A percentile compares a stretch with the other conserved stretches of the same genome.
Evolutionary conservation across 2,888 invertebrate species (phyloP).

Genomic region (Gari tellinella): DNA sequence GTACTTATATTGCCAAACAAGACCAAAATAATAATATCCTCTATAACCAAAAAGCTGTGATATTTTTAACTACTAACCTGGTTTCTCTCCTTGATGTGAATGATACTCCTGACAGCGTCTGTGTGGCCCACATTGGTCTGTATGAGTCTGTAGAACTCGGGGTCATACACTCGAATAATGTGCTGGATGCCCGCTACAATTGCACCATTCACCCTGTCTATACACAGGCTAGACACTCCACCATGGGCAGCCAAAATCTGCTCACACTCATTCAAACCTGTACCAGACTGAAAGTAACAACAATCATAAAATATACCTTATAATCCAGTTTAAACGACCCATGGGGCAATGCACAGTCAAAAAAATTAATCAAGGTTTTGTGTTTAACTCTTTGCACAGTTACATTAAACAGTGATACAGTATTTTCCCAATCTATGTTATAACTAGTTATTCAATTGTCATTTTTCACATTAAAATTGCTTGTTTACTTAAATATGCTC

Average conservation of each 20-base stretch:
- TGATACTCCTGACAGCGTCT: conserved; percentile 80
- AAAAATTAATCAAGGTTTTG: too few species aligned
- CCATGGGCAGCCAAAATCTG: conserved; percentile 79
- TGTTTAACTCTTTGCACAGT: too few species aligned
- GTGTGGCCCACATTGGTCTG: conserved; percentile 83
- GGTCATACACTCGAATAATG: conserved; percentile 82
- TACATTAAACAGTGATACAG: too few species aligned
- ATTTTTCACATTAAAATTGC: too few species aligned
- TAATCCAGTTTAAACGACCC: too few species aligned
- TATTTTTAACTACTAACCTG: conserved; percentile 77
- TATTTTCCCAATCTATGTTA: too few species aligned
- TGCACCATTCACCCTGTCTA: conserved; percentile 80
- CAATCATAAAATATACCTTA: too few species aligned
- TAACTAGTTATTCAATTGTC: too few species aligned
- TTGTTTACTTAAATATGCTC: too few species aligned
- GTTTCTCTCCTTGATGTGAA: conserved; percentile 83
- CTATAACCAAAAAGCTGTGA: not conserved
- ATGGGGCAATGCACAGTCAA: too few species aligned
- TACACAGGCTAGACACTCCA: conserved; percentile 79
- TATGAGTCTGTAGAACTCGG: conserved; percentile 80
- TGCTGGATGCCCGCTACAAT: conserved; percentile 82
- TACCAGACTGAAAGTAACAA: conserved; percentile 69
- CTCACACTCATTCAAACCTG: conserved; percentile 82
- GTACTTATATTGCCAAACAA: not conserved
- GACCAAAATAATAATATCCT: not conserved